A percentile compares a stretch with the other conserved stretches of the same genome.
These are phyloP conservation scores for Poecilia gillii DNA, from an alignment of 2,797 vertebrate species.

Conservation along the genomic window DNA sequence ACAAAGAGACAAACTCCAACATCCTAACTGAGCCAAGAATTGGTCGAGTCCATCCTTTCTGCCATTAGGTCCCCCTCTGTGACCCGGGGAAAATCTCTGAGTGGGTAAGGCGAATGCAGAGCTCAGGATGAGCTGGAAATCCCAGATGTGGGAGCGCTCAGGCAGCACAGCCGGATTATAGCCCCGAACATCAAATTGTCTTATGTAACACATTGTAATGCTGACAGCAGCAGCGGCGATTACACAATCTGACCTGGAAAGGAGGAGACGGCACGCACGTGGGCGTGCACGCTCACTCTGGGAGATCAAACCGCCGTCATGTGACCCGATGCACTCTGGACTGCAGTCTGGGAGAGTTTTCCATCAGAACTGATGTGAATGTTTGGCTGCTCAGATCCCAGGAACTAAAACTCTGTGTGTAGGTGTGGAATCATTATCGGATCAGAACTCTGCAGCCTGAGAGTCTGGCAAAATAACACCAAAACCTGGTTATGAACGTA, in stretches of 20 bases:
- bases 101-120: constrained; percentile 6
- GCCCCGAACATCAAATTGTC: constrained; percentile 79
- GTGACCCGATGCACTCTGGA: neutral
- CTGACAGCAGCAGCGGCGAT: constrained; percentile 70
- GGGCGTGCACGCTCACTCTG: constrained; percentile 14
- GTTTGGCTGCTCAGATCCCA: neutral
- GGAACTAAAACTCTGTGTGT: neutral
- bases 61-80: constrained; percentile 2
- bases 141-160: constrained; percentile 68
- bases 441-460: neutral
- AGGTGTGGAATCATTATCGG: neutral
- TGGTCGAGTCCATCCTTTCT: neutral
- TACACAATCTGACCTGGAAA: constrained; percentile 76
- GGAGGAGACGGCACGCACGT: constrained; percentile 35
- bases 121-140: constrained; percentile 56
- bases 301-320: constrained; percentile 4
- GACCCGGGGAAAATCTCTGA: constrained; percentile 18
- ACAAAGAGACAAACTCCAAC: neutral
- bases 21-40: neutral
- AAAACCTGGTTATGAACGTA: neutral
- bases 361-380: neutral
- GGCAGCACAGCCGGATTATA: constrained; percentile 75
- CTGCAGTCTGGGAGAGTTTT: neutral
- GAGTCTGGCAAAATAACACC: neutral
- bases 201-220: constrained; percentile 79